Evolutionary conservation across 2,888 invertebrate species (phyloP), one percentile per base, ranked within the genome.

Genomic region (Xestia c-nigrum): DNA sequence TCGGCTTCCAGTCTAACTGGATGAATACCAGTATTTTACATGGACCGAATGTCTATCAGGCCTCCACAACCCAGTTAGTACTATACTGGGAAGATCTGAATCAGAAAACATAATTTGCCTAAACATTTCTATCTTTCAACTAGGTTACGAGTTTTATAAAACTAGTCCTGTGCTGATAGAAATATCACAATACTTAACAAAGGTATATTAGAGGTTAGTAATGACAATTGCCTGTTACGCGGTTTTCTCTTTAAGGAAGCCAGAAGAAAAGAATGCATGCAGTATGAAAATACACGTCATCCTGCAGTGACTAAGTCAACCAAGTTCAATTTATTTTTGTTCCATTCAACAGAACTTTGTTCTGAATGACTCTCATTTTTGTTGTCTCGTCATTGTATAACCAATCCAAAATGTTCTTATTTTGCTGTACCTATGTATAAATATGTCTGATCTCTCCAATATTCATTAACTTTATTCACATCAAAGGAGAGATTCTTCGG

Each of bases 41-140:
- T 31, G 31, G 3, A 31, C 1, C 31, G 31, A 31, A 1, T 31
- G 31, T 3, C 31, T 31, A 31, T 31, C 31, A 2, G 31, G 3
- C 31, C 31, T 31, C 31, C 31, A 31, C 31, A 31, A 31, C 31
- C 31, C 31, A 31, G 31, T 31, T 31, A 31, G 31, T 52, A 98
- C 97, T 97, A 3, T 52, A 98, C 97, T 97, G 97, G 97, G 97
- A 88, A 70, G 74, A n/a, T 64, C 50, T 50, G 19, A 61, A 31
- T 19, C 9, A 31, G 59, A 61, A 59, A 61, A 31, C 31, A 61
- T 19, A 19, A 31, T 61, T 59, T 59, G 19, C 31, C 31, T 59
- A 9, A 31, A n/a, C 16, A n/a, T 38, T n/a, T 1, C 38, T 38
- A 40, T 72, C 19, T 21, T 47, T 72, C 19, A 14, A 14, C 14